Base-by-base conservation (phyloP, 2,888 invertebrate species). In the Drosophila pseudotalamancana region DNA sequence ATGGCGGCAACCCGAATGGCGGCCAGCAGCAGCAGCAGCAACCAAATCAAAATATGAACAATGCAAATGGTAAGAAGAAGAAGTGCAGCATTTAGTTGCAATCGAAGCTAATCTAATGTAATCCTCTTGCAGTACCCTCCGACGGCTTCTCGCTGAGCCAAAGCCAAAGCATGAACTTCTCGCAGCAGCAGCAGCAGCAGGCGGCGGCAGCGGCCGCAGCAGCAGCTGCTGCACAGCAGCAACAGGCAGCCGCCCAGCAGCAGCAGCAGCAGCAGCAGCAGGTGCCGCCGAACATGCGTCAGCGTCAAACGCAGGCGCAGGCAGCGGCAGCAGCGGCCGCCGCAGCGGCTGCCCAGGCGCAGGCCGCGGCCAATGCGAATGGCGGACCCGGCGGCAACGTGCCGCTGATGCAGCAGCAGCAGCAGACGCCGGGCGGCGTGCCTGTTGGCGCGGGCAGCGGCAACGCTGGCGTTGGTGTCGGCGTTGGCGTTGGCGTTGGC, bases 161-260 rank as follows among this genome's bases (percentile, higher is more conserved):
- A 92, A 94, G 95, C 79, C 97, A 97, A 91, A 96, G 96, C 71
- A 96, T 97, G 90, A 97, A 96, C 92, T 96, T 96, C 91, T 95
- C 95, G 21, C 96, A 96, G 89, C 95, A 95, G 87, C 90, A 90
- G 63, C 79, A 76, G 89, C 90, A 87, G 78, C 91, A 95, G 95
- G 34, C 96, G 95, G 89, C 95, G 94, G 88, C 90, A 76, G 73
- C 82, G 59, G 51, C 95, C 95, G 88, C 90, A 40, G 90, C 90
- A 8, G 87, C 89, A 25, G 89, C 89, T 86, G 59, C 89, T 64
- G 77, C 81, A 5, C 89, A 46, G 90, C 92, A 27, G 89, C 91
- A 53, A 85, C 90, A 42, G 85, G 89, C 89, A 25, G 90, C 90
- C 12, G 86, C 88, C 19, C 89, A 88, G 2, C 89, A 35, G 90